A percentile compares a stretch with the other conserved stretches of the same genome.
These are phyloP conservation scores for Plagiodera versicolora DNA, from an alignment of 2,888 invertebrate genomes.

Conservation along the genomic window DNA sequence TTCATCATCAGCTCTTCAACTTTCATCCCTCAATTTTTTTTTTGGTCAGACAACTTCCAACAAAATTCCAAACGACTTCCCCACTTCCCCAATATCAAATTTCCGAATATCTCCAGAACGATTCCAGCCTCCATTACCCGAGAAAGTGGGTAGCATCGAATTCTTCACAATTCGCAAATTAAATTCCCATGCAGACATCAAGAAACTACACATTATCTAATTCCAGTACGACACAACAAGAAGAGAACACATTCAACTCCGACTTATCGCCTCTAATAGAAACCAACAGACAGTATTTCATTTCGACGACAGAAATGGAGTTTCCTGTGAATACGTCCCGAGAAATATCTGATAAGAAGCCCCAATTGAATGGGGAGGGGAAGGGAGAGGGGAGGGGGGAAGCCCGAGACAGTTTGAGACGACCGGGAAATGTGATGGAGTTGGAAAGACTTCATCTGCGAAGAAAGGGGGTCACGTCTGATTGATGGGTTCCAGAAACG, in stretches of 20 bases:
- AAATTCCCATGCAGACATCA: slow-evolving; percentile 6
- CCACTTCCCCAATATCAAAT: too few species aligned
- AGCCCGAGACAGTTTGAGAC: too few species aligned
- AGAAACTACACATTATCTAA: slow-evolving; percentile 14
- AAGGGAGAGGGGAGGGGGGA: not conserved
- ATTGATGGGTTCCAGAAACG: too few species aligned
- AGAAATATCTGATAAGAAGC: slow-evolving; percentile 36
- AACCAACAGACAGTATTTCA: slow-evolving; percentile 35
- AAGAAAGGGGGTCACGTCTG: too few species aligned
- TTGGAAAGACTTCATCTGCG: too few species aligned
- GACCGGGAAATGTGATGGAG: too few species aligned
- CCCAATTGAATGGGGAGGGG: slow-evolving; percentile 29
- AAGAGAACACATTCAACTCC: slow-evolving; percentile 17
- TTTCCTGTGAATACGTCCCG: slow-evolving; percentile 33
- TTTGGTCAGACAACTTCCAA: too few species aligned
- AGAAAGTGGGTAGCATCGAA: not conserved
- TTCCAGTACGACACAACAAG: slow-evolving; percentile 12
- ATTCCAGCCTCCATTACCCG: too few species aligned
- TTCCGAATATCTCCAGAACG: too few species aligned
- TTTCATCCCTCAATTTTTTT: too few species aligned
- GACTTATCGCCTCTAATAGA: slow-evolving; percentile 31
- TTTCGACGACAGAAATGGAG: slow-evolving; percentile 32
- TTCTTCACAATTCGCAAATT: slow-evolving; percentile 7
- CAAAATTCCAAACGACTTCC: too few species aligned
- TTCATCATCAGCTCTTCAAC: too few species aligned